Conservation (phyloP, 2,113 vertebrate genomes). For the Corydoras sp. region DNA sequence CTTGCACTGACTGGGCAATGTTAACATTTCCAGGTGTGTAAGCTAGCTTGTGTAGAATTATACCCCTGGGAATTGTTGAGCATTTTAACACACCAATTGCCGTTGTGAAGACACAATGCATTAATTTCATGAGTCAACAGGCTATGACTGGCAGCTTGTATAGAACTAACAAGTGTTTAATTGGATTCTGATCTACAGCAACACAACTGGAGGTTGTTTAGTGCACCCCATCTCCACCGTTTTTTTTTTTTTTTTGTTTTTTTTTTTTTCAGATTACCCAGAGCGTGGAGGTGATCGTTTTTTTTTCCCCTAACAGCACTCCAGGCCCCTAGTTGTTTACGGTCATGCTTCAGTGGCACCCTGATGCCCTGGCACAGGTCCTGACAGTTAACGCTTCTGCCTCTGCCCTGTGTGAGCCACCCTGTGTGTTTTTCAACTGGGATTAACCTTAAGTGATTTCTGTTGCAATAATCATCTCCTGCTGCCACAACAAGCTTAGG, state of each 20-base stretch:
- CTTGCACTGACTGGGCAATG: slow-evolving; percentile 40
- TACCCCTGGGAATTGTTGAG: slow-evolving; percentile 46
- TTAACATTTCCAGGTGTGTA: slow-evolving; percentile 46
- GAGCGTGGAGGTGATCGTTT: slow-evolving; percentile 66
- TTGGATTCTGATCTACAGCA: slow-evolving; percentile 69
- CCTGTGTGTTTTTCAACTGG: slow-evolving; percentile 48
- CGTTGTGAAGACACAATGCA: slow-evolving; percentile 63
- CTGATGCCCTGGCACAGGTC: slow-evolving; percentile 50
- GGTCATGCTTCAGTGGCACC: slow-evolving; percentile 56
- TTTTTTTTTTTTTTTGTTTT: slow-evolving; percentile 58
- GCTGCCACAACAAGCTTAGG: slow-evolving; percentile 43
- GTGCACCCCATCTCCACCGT: background rate
- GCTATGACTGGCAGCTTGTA: slow-evolving; percentile 62
- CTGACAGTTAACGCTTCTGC: slow-evolving; percentile 44
- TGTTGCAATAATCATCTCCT: slow-evolving; percentile 44
- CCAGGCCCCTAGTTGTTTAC: slow-evolving; percentile 50
- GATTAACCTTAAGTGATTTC: slow-evolving; percentile 49
- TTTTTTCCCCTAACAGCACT: slow-evolving; percentile 51
- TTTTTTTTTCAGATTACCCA: slow-evolving; percentile 60
- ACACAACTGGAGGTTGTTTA: slow-evolving; percentile 59
- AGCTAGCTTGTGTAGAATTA: slow-evolving; percentile 41
- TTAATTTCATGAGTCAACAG: slow-evolving; percentile 75
- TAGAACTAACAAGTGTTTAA: slow-evolving; percentile 70
- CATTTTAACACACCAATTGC: slow-evolving; percentile 50
- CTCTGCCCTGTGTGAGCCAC: slow-evolving; percentile 38